Percentiles rank a stretch among this genome's conserved stretches.
Conservation (phyloP, 2,888 invertebrate genomes). For the Chloroclysta siterata region DNA sequence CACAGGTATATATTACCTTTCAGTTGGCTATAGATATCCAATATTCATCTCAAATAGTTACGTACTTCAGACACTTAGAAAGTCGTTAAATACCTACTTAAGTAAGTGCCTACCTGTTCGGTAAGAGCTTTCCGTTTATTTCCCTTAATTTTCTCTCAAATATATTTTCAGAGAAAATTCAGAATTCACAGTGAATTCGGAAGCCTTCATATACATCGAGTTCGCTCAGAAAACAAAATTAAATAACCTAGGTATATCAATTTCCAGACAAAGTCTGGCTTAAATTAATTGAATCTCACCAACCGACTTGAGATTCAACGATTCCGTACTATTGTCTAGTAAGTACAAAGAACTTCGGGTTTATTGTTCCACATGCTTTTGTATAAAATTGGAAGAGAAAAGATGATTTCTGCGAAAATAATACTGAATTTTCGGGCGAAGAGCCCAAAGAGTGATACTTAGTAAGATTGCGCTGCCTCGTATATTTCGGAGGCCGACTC, state of each 20-base stretch:
- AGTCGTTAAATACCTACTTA: constrained; percentile 18
- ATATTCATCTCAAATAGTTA: constrained; percentile 19
- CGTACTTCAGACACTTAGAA: constrained; percentile 12
- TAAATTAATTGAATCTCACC: constrained; percentile 63
- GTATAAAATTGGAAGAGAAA: constrained; percentile 49
- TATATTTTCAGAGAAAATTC: constrained; percentile 19
- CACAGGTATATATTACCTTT: too few species aligned
- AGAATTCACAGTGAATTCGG: constrained; percentile 19
- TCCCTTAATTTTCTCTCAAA: constrained; percentile 12
- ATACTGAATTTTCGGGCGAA: constrained; percentile 63
- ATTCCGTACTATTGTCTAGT: constrained; percentile 59
- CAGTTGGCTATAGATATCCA: background rate
- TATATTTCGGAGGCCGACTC: constrained; percentile 64
- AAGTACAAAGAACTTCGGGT: constrained; percentile 58
- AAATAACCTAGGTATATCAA: constrained; percentile 50
- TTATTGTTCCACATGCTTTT: constrained; percentile 64
- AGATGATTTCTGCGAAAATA: constrained; percentile 62
- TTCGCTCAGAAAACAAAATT: constrained; percentile 46
- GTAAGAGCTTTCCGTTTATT: constrained; percentile 19
- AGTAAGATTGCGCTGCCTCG: constrained; percentile 64
- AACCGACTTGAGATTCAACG: constrained; percentile 52
- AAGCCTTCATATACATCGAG: constrained; percentile 24
- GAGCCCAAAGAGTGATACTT: constrained; percentile 53
- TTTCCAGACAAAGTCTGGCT: constrained; percentile 50
- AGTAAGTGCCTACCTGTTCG: constrained; percentile 11